Evolutionary conservation across 2,888 invertebrate genomes (phyloP).

Genomic region (Clitarchus hookeri): DNA sequence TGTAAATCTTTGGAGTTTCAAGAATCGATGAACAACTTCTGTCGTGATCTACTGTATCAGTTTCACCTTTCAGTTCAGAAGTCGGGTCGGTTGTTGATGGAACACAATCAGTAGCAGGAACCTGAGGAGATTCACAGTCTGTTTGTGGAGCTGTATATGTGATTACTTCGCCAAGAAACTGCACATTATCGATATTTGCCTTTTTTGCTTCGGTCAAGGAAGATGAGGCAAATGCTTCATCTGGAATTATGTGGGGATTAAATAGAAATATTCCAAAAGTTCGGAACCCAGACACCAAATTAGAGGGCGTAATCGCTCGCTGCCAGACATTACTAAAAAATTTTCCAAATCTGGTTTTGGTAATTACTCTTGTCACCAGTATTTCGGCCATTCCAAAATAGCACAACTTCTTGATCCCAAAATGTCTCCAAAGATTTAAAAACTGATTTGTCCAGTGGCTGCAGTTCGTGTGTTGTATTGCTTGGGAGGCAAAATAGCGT

Average conservation of each 20-base stretch:
- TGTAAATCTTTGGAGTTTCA: too few species aligned
- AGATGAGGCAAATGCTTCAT: slow-evolving; percentile 46
- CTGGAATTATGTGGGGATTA: slow-evolving; percentile 47
- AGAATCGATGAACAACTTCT: too few species aligned
- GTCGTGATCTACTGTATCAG: too few species aligned
- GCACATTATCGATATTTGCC: too few species aligned
- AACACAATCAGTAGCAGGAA: too few species aligned
- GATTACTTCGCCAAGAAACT: too few species aligned
- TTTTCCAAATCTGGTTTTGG: slow-evolving; percentile 46
- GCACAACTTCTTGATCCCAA: slow-evolving; percentile 50
- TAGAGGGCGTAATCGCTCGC: slow-evolving; percentile 24
- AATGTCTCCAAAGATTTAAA: slow-evolving; percentile 47
- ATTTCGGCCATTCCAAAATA: slow-evolving; percentile 46
- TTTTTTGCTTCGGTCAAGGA: slow-evolving; percentile 4
- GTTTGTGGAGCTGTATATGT: too few species aligned
- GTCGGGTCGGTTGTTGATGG: too few species aligned
- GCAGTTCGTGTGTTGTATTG: slow-evolving; percentile 51
- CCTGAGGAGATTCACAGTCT: too few species aligned
- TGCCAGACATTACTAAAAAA: slow-evolving; percentile 36
- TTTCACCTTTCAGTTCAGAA: too few species aligned
- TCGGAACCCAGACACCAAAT: too few species aligned
- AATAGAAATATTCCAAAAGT: slow-evolving; percentile 47
- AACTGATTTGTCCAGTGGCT: slow-evolving; percentile 46
- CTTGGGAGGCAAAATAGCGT: slow-evolving; percentile 50
- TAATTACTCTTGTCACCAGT: slow-evolving; percentile 45